Evolutionary conservation across 2,888 invertebrate species (phyloP).

Genomic region (Yponomeuta evonymella): DNA sequence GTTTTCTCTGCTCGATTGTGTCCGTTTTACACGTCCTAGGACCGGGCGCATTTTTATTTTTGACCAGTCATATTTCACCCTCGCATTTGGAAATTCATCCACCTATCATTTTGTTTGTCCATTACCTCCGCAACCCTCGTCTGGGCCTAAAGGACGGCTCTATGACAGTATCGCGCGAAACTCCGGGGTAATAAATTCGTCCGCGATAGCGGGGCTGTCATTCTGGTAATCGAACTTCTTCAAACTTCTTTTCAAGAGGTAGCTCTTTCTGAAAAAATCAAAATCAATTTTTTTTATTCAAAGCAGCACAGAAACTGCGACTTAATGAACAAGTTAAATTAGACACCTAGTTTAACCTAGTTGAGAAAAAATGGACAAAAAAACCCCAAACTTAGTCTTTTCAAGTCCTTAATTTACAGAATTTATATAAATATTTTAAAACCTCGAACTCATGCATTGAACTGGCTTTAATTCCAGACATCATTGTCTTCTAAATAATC

Average conservation of each 20-base stretch:
- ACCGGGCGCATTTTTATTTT: background rate
- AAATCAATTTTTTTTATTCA: no score
- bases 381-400: no score
- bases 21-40: background rate
- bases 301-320: no score
- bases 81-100: background rate
- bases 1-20: background rate
- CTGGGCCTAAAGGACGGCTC: conserved; percentile 33
- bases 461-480: no score
- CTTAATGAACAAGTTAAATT: no score
- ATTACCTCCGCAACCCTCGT: background rate
- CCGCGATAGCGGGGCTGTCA: conserved; percentile 57
- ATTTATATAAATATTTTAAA: no score
- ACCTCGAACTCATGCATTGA: no score
- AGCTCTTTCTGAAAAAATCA: no score
- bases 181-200: conserved; percentile 69
- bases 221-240: background rate
- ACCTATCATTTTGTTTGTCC: conserved; percentile 6
- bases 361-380: no score
- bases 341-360: no score
- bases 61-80: background rate
- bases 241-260: background rate
- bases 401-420: no score
- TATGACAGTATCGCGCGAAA: conserved; percentile 60
- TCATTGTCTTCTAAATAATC: no score